These are phyloP conservation scores for Lagopus leucura DNA, from an alignment of 2,113 vertebrate species.

Conservation along the genomic window DNA sequence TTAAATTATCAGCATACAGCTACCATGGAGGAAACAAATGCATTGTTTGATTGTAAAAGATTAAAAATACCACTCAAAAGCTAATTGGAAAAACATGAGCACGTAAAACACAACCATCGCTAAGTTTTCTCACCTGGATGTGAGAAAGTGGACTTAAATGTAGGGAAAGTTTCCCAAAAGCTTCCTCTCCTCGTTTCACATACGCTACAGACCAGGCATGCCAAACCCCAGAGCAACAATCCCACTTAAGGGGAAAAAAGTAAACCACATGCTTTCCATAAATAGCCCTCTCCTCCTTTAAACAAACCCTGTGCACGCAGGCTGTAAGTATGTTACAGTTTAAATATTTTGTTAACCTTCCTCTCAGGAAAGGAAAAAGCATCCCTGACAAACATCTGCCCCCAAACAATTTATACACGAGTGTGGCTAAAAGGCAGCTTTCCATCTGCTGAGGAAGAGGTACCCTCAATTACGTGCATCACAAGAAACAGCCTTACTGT, in stretches of 20 bases:
- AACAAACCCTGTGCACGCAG: conserved; percentile 55
- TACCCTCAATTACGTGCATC: background rate
- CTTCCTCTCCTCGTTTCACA: conserved; percentile 57
- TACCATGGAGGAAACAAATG: background rate
- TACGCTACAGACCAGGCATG: conserved; percentile 7
- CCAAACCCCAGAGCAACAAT: conserved; percentile 71
- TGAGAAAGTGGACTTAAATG: background rate
- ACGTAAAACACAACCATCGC: conserved; percentile 27
- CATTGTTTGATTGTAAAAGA: background rate
- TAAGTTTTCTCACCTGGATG: conserved; percentile 48
- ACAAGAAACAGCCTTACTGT: background rate
- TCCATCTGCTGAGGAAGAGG: background rate
- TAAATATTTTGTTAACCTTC: conserved; percentile 60
- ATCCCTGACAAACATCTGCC: conserved; percentile 23
- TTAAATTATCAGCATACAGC: background rate
- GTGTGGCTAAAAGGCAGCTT: background rate
- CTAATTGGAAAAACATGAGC: conserved; percentile 52
- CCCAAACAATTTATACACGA: background rate
- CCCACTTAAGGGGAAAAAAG: conserved; percentile 36
- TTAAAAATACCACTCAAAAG: conserved; percentile 34
- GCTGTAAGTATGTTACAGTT: background rate
- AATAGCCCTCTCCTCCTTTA: conserved; percentile 70
- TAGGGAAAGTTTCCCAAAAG: conserved; percentile 46
- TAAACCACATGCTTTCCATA: conserved; percentile 72
- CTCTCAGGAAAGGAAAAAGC: conserved; percentile 31